Percentiles rank a stretch among this genome's conserved stretches.
Evolutionary conservation across 2,113 vertebrate genomes (phyloP).

Genomic region (Semnornis frantzii): DNA sequence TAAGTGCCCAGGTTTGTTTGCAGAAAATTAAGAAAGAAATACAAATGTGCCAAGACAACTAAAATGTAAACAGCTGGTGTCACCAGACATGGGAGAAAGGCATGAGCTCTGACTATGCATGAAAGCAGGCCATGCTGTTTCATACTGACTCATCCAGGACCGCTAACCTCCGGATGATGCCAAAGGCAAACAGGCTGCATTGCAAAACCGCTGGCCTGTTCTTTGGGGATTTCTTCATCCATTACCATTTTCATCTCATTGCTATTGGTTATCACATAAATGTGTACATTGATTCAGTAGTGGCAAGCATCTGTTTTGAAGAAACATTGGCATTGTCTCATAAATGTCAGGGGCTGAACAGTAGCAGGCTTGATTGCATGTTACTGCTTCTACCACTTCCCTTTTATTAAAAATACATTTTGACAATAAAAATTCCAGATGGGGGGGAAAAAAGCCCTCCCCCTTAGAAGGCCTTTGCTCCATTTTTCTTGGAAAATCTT

Average conservation of each 20-base stretch:
- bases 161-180: constrained; percentile 47
- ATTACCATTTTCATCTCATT: constrained; percentile 72
- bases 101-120: background rate
- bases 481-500: constrained; percentile 41
- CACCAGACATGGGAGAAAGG: constrained; percentile 55
- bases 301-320: constrained; percentile 51
- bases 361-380: constrained; percentile 2
- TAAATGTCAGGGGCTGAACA: constrained; percentile 50
- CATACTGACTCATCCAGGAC: constrained; percentile 66
- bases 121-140: constrained; percentile 31
- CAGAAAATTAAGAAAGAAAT: constrained; percentile 64
- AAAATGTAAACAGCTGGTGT: constrained; percentile 67
- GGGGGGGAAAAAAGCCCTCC: background rate
- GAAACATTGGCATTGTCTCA: constrained; percentile 33
- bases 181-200: constrained; percentile 70
- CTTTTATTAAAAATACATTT: constrained; percentile 57
- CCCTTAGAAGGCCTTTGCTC: constrained; percentile 4
- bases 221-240: constrained; percentile 70
- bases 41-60: constrained; percentile 37
- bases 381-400: background rate
- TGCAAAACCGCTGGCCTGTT: constrained; percentile 45
- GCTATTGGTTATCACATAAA: constrained; percentile 65
- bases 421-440: constrained; percentile 14
- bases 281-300: constrained; percentile 38
- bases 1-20: constrained; percentile 36